Base-by-base conservation (phyloP, 2,797 vertebrate species). In the Tenualosa ilisha region DNA sequence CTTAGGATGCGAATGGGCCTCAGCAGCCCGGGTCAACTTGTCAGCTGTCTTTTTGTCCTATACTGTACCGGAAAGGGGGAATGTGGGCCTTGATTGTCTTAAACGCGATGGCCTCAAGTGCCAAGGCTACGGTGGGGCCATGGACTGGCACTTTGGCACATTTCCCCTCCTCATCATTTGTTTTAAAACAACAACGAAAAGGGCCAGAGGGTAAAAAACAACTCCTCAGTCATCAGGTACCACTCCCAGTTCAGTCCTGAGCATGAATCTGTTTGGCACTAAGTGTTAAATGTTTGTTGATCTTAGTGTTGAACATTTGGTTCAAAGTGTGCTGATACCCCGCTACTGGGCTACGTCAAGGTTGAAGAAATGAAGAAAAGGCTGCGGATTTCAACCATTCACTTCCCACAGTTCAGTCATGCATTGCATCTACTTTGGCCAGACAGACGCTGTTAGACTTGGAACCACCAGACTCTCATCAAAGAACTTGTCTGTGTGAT, bases 1-100 rank as follows among this genome's bases (percentile, higher is more conserved):
- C 91, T 91, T 88, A 93, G 91, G 91, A 92, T 90, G 85, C 89
- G 85, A 83, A 87, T 9, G 59, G 53, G 84, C 72, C 81, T 86
- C 37, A 43, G 54, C 83, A 85, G 53, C 83, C 85, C 81, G 81
- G 88, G 89, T 85, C 88, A 89, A 89, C 85, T 87, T 87, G 85
- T 92, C 92, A 89, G 86, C 86, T 86, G 85, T 86, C 85, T 50
- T 86, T 86, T 85, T 84, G 84, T 79, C 82, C 88, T 86, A 54
- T 54, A 61, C 63, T 86, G n/a, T 81, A 86, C 50, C 63, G 68
- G 26, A 81, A 89, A 22, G 37, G 17, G 3, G 85, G 86, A 81
- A 85, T 87, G 85, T 54, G 46, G 81, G 50, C 81, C 72, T 85
- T 17, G 1, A 43, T 86, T 56, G 26, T 84, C 75, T 46, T 63